Conservation (phyloP, 2,888 invertebrate genomes). For the Athetis lepigone region DNA sequence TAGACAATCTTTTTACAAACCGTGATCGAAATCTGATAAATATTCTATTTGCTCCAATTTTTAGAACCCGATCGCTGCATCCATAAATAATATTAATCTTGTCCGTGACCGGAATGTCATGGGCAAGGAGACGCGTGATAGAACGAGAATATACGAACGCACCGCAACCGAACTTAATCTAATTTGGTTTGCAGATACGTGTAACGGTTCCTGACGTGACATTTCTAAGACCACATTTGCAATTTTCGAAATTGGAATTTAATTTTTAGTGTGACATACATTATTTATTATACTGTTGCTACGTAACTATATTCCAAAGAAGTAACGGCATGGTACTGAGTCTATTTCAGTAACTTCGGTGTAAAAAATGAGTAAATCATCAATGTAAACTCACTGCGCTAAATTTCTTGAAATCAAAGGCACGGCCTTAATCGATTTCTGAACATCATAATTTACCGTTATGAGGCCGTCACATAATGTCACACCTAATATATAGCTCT, state of each 20-base stretch:
- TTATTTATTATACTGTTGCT: slow-evolving; percentile 11
- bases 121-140: slow-evolving; percentile 41
- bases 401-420: slow-evolving; percentile 46
- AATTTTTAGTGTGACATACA: slow-evolving; percentile 20
- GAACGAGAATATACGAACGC: slow-evolving; percentile 36
- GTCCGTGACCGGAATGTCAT: slow-evolving; percentile 59
- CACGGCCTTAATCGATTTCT: slow-evolving; percentile 54
- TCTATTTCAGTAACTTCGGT: background rate
- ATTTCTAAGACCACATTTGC: slow-evolving; percentile 20
- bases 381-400: slow-evolving; percentile 22
- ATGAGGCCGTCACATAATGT: slow-evolving; percentile 32
- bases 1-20: slow-evolving; percentile 20
- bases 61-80: slow-evolving; percentile 38
- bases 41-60: slow-evolving; percentile 47
- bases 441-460: slow-evolving; percentile 49
- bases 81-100: slow-evolving; percentile 50
- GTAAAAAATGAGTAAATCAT: slow-evolving; percentile 20
- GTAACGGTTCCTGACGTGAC: slow-evolving; percentile 39
- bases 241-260: background rate
- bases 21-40: slow-evolving; percentile 12
- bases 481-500: slow-evolving; percentile 28
- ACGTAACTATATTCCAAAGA: background rate
- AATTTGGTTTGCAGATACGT: slow-evolving; percentile 58
- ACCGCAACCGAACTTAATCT: slow-evolving; percentile 31
- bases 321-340: background rate